Evolutionary conservation across 2,888 invertebrate genomes (phyloP), one percentile per base, ranked within the genome.

Genomic region (Strigamia transsilvanica): DNA sequence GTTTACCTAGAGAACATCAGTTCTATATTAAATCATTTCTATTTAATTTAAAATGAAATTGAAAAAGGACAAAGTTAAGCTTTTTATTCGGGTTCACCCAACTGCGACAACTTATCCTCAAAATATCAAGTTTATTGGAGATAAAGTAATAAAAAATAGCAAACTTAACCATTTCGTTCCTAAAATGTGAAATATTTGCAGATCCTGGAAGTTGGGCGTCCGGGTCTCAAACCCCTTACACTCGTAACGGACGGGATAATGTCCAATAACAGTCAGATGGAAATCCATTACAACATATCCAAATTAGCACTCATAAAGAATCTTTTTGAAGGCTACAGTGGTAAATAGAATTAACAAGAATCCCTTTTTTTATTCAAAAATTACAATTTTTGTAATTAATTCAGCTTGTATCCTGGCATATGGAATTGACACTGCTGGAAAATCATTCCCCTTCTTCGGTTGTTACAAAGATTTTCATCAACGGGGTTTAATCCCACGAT

Each of bases 401-500:
- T 18, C n/a, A 78, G 78, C 34, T 38, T 27, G 27, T 7, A 12
- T 78, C 27, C n/a, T 78, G 18, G 15, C 34, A 10, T 32, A 78
- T 32, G 78, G 78, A 78, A 41, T 15, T 5, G 34, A 34, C 15
- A 0, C 6, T 0, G 41, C 12, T 27, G 78, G 27, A 12, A 78
- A 78, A 32, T 15, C 27, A 23, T 78, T 38, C 13, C 18, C 78
- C 6, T 32, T 78, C 4, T 1, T 78, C n/a, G 78, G 78, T 32
- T 15, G 34, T 32, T 7, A 5, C 18, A 32, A n/a, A 27, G 32
- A 78, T 32, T 78, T 27, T 41, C n/a, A n/a, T 32, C 78, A 78
- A 10, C 78, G 78, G 0, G 78, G 78, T 27, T 78, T 78, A 78
- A 78, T 78, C 5, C 0, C 13, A 10, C 13, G 78, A 78, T 78